Conservation (phyloP, 2,888 invertebrate species). For the Cheilosia grossa region DNA sequence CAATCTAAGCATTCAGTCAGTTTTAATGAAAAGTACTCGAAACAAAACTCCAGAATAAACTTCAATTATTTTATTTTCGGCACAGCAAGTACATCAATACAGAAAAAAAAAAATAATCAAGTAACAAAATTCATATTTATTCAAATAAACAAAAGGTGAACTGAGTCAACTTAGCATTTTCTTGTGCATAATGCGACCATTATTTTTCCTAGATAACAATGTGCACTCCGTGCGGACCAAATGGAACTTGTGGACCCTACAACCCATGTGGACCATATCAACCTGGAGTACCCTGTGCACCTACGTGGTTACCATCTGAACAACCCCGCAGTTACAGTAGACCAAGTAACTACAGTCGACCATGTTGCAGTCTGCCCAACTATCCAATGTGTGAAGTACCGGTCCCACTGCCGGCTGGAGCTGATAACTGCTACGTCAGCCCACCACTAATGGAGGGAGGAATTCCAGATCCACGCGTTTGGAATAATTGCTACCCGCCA, state of each 20-base stretch:
- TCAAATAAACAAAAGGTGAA: not conserved
- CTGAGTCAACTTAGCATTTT: not conserved
- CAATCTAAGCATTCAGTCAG: too few species aligned
- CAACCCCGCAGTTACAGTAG: constrained; percentile 17
- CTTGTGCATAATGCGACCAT: not conserved
- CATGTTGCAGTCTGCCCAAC: constrained; percentile 43
- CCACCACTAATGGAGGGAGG: constrained; percentile 70
- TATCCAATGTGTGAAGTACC: constrained; percentile 57
- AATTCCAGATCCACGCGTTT: constrained; percentile 66
- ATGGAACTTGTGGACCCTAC: constrained; percentile 21
- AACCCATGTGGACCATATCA: not conserved
- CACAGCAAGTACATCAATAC: not conserved
- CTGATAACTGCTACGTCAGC: constrained; percentile 51
- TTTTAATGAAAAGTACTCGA: not conserved
- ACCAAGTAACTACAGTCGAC: not conserved
- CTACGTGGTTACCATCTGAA: constrained; percentile 37
- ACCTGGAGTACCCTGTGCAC: constrained; percentile 32
- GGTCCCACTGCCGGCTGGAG: constrained; percentile 59
- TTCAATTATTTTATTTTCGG: constrained; percentile 6
- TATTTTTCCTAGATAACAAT: not conserved
- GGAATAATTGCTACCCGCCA: constrained; percentile 67
- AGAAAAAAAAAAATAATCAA: not conserved
- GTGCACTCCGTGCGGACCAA: constrained; percentile 22
- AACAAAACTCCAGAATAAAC: not conserved
- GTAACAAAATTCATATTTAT: not conserved